These are phyloP conservation scores for Myiagra hebetior DNA, from an alignment of 2,113 vertebrate genomes.

Conservation along the genomic window DNA sequence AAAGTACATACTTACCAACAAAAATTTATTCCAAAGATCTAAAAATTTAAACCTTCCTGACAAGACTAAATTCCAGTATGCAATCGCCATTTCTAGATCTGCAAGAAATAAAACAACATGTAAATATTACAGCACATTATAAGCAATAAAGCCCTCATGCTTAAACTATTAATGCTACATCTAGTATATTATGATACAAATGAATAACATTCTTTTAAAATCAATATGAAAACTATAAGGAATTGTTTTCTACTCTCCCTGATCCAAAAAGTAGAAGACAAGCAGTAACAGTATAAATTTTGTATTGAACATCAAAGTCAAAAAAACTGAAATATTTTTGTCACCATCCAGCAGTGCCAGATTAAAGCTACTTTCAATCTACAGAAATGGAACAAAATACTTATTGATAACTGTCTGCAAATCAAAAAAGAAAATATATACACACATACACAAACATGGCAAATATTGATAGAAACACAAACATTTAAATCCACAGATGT, in stretches of 20 bases:
- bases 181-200: background rate
- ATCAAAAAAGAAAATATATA: background rate
- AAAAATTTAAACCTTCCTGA: conserved; percentile 95
- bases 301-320: background rate
- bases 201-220: background rate
- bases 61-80: conserved; percentile 95
- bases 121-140: background rate
- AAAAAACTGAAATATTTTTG: background rate
- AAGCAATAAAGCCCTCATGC: background rate
- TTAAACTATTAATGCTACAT: background rate
- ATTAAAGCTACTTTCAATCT: background rate
- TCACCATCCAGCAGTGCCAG: background rate
- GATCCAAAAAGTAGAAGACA: background rate
- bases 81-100: conserved; percentile 97
- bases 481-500: background rate
- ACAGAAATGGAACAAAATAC: background rate
- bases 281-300: background rate
- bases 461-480: background rate
- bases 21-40: conserved; percentile 96
- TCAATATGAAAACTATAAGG: background rate
- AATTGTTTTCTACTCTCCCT: background rate
- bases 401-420: background rate
- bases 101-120: conserved; percentile 23
- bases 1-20: conserved; percentile 80
- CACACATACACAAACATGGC: accelerated